Evolutionary conservation across 2,113 vertebrate species (phyloP).

Genomic region (Riparia riparia): DNA sequence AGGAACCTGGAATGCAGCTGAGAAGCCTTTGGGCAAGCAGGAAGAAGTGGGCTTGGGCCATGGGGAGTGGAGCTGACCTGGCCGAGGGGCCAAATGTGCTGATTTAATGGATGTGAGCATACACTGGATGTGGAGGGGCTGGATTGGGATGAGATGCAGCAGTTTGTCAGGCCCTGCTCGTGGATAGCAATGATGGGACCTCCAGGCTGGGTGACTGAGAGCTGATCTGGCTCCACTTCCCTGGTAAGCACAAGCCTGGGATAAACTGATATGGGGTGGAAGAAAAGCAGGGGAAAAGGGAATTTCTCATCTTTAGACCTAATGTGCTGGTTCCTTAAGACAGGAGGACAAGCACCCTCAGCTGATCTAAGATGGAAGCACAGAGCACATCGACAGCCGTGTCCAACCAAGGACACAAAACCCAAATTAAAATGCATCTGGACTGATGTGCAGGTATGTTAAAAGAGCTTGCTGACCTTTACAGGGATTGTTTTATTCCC

Average conservation of each 20-base stretch:
- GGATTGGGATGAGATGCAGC: background rate
- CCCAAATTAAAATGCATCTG: constrained; percentile 14
- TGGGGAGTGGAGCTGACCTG: background rate
- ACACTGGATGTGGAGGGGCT: background rate
- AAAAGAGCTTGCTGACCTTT: constrained; percentile 55
- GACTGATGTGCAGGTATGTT: background rate
- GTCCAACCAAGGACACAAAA: background rate
- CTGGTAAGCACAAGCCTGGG: background rate
- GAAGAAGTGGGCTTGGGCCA: background rate
- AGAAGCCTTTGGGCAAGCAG: background rate
- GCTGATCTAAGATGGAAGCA: background rate
- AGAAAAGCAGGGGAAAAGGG: background rate
- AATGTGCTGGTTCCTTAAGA: background rate
- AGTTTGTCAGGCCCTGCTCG: background rate
- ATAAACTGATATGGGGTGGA: background rate
- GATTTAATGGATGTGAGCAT: background rate
- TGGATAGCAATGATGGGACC: background rate
- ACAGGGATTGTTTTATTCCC: constrained; percentile 4
- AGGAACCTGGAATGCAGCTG: background rate
- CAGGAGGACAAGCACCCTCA: accelerated
- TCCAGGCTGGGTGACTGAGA: accelerated
- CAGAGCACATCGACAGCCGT: accelerated
- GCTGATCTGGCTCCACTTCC: background rate
- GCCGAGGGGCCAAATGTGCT: background rate
- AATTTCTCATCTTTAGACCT: background rate